phyloP scores from a whole-genome alignment of 2,888 invertebrate species.

The Phengaris arion region DNA sequence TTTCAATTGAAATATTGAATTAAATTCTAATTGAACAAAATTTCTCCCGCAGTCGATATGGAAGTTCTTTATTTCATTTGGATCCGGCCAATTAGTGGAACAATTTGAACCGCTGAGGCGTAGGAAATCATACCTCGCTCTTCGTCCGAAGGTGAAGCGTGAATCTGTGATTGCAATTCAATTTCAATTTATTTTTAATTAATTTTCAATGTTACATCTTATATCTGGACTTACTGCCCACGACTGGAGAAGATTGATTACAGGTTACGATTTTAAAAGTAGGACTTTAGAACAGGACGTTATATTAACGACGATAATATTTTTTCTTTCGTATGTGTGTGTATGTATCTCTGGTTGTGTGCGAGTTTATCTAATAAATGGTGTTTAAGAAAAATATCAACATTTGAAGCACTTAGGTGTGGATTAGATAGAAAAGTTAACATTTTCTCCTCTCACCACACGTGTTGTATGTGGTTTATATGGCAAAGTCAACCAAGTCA shows the following conservation, averaged over 20 bases:
- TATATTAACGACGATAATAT: too few relatives aligned
- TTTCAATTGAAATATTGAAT: conserved; percentile 21
- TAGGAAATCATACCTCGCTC: conserved; percentile 30
- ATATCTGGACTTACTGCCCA: neutral
- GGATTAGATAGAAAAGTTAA: too few relatives aligned
- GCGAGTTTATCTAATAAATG: too few relatives aligned
- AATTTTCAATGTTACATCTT: neutral
- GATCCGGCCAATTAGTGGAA: conserved; percentile 33
- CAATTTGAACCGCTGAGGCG: conserved; percentile 32
- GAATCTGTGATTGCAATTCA: conserved; percentile 18
- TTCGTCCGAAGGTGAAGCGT: conserved; percentile 20
- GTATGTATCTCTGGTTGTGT: too few relatives aligned
- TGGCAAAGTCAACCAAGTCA: neutral
- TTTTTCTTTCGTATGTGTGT: too few relatives aligned
- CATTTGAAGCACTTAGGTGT: too few relatives aligned
- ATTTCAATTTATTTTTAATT: conserved; percentile 13
- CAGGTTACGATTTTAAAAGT: too few relatives aligned
- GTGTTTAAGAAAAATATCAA: too few relatives aligned
- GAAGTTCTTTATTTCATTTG: conserved; percentile 23
- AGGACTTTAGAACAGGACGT: too few relatives aligned
- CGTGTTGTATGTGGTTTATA: neutral
- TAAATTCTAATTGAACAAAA: conserved; percentile 21
- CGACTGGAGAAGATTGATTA: neutral
- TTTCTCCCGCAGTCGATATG: conserved; percentile 17
- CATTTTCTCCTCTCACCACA: neutral